Percentiles rank a stretch among this genome's conserved stretches.
phyloP scores from a whole-genome alignment of 1,140 invertebrate species.

The Brachionus koreanus region DNA sequence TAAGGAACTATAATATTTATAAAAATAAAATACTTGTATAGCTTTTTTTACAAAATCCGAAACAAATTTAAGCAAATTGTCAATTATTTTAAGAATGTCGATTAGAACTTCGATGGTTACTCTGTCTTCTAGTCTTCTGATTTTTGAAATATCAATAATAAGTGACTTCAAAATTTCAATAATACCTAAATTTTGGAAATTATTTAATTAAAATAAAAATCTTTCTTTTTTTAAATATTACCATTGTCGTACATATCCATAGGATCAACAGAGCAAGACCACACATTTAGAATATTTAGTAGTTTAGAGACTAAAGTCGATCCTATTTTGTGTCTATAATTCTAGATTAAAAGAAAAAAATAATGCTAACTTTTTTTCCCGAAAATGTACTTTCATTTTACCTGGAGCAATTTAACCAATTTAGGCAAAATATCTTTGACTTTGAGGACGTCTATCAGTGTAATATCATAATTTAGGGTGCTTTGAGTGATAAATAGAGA shows the following conservation, averaged over 20 bases:
- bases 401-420: conserved; percentile 1
- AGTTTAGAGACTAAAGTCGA: conserved; percentile 19
- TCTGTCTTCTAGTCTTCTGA: conserved; percentile 3
- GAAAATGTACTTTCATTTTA: background rate
- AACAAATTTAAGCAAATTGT: conserved; percentile 54
- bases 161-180: conserved; percentile 26
- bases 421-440: conserved; percentile 20
- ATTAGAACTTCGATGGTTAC: conserved; percentile 3
- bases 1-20: background rate
- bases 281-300: background rate
- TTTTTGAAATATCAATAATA: conserved; percentile 18
- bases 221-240: background rate
- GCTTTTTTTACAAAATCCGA: conserved; percentile 57
- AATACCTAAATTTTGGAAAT: background rate
- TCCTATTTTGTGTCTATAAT: conserved; percentile 35
- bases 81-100: conserved; percentile 51
- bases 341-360: background rate
- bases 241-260: conserved; percentile 25
- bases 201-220: background rate
- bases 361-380: background rate
- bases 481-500: background rate
- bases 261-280: conserved; percentile 30
- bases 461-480: conserved; percentile 31
- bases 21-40: conserved; percentile 50
- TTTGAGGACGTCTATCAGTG: conserved; percentile 20